These are phyloP conservation scores for Hemitrygon akajei DNA, from an alignment of 2,797 vertebrate genomes.

Conservation along the genomic window DNA sequence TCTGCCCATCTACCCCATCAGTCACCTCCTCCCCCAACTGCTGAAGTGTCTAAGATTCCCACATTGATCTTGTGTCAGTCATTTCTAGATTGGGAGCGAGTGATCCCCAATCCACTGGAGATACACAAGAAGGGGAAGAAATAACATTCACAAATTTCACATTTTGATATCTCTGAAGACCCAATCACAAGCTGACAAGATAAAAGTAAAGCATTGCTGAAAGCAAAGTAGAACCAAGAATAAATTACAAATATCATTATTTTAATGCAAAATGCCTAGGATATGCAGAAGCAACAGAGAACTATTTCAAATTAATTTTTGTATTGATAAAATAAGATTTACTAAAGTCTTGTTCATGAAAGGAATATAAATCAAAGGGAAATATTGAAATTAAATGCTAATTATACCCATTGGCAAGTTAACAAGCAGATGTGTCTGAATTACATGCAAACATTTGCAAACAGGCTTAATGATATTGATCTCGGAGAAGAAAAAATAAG, in stretches of 20 bases:
- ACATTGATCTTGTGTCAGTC: no score
- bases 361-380: background rate
- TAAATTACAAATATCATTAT: background rate
- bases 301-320: background rate
- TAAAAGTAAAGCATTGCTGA: background rate
- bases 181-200: background rate
- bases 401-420: background rate
- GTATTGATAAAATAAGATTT: background rate
- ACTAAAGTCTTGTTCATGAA: background rate
- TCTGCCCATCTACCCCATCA: background rate
- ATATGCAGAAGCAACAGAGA: background rate
- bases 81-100: background rate
- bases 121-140: no score
- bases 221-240: background rate
- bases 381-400: slow-evolving; percentile 15
- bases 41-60: no score
- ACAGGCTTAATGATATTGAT: background rate
- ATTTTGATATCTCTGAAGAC: background rate
- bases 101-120: no score
- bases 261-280: background rate
- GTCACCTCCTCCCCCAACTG: no score
- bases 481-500: background rate
- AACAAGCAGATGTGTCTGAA: background rate
- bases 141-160: background rate
- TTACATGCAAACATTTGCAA: slow-evolving; percentile 23